Base-by-base conservation (phyloP, 2,888 invertebrate genomes). In the Drosophila leonis region DNA sequence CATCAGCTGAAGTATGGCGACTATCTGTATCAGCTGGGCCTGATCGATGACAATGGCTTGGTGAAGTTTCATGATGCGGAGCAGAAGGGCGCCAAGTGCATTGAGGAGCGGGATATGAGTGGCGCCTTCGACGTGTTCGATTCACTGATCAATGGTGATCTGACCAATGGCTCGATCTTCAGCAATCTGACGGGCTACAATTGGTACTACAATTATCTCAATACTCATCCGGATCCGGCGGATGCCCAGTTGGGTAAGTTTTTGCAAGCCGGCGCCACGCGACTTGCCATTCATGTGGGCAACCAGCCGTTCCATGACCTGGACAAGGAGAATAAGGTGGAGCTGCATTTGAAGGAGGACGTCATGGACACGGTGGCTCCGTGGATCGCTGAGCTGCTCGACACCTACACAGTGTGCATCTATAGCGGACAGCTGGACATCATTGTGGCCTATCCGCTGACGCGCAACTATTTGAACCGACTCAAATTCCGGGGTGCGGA, bases 361-460 rank as follows among this genome's bases (percentile, higher is more conserved):
- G 94, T 98, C 0, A 96, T 98, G 96, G 95, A 97, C 88, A 96
- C 96, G 0, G 95, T 97, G 9, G 96, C 96, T 8, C 94, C 95
- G 0, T 95, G 95, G 95, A 93, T 97, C 63, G 94, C 95, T 0
- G 95, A 96, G 80, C 93, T 97, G 0, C 90, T 97, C 0, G 94
- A 95, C 41, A 93, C 95, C 80, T 91, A 90, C 48, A 90, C 82
- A 6, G 91, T 97, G 18, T 94, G 98, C 49, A 94, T 98, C 70
- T 98, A 98, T 92, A 98, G 96, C 90, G 98, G 98, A 0, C 98
- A 98, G 90, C 92, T 98, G 75, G 98, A 98, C 92, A 96, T 98
- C 15, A 97, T 98, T 75, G 97, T 98, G 0, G 97, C 98, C 0
- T 97, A 97, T 92, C 97, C 98, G 0, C 91, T 97, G 56, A 98